Percentiles rank a stretch among this genome's conserved stretches.
These are phyloP conservation scores for Girardia tigrina DNA, from an alignment of 2,888 invertebrate genomes.

Conservation along the genomic window DNA sequence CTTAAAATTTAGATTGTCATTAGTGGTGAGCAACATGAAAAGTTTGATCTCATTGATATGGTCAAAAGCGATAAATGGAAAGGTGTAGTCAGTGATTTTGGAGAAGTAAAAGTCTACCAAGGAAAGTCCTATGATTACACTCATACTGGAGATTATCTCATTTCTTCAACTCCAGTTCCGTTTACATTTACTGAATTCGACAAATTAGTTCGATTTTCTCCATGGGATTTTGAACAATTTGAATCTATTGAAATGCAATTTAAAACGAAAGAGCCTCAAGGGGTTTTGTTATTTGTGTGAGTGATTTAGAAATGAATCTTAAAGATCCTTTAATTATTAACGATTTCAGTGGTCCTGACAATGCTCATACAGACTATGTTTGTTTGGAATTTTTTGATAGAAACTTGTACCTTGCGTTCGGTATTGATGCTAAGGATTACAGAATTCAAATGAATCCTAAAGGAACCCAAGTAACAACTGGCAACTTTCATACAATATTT, in stretches of 20 bases:
- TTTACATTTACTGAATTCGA: background rate
- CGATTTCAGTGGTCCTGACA: conserved; percentile 10
- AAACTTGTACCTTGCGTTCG: background rate
- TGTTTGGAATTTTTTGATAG: conserved; percentile 24
- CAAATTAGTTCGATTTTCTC: background rate
- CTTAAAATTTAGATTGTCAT: background rate
- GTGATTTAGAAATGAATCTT: background rate
- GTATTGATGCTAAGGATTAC: background rate
- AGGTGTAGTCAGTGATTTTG: background rate
- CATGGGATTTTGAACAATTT: conserved; percentile 25
- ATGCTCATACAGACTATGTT: conserved; percentile 24
- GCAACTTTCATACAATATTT: conserved; percentile 1
- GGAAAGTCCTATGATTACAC: background rate
- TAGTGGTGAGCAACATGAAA: background rate
- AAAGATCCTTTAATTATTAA: background rate
- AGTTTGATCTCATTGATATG: background rate
- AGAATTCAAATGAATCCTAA: background rate
- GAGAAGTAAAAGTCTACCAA: background rate
- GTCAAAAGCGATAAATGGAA: background rate
- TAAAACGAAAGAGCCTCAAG: background rate
- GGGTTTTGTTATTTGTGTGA: conserved; percentile 17
- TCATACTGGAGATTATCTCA: background rate
- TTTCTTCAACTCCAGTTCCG: conserved; percentile 9
- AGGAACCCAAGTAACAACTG: background rate
- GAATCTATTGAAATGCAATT: conserved; percentile 18